Base-by-base conservation (phyloP, 1,140 invertebrate species). In the Tetragnatha versicolor region DNA sequence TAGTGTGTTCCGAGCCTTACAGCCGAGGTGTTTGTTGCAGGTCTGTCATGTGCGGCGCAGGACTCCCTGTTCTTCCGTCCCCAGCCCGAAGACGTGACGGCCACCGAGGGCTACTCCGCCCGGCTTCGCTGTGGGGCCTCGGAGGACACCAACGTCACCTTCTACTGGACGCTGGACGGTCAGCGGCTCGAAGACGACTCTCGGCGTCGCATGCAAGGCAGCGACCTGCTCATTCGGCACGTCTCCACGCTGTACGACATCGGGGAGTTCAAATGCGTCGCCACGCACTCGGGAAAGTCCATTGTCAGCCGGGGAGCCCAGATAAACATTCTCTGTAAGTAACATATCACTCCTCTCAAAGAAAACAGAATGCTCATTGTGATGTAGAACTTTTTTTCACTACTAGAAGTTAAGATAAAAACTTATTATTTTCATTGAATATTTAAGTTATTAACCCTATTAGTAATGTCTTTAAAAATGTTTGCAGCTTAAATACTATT, bases 301-400 rank as follows among this genome's bases (percentile, higher is more conserved):
- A 86, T 90, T 58, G 88, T 89, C 79, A 90, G 89, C 80, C 87
- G 87, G 17, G 87, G 89, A 0, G 89, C 89, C 2, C 86, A 86
- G 45, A 86, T 91, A 73, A 88, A 90, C 84, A 88, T 91, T 22
- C 86, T 89, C 83, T 91, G 91, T 91, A 84, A 91, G 90, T 90
- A 17, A 14, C 10, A n/a, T 53, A n/a, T 53, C 51, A 12, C 6
- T 10, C 6, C 51, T 53, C 51, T 20, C 7, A 7, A n/a, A n/a
- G n/a, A n/a, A n/a, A n/a, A n/a, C n/a, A n/a, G n/a, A n/a, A n/a
- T n/a, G n/a, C n/a, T n/a, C n/a, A n/a, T n/a, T n/a, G n/a, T n/a
- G n/a, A n/a, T n/a, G n/a, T n/a, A n/a, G n/a, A n/a, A n/a, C n/a
- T n/a, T n/a, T n/a, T n/a, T n/a, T n/a, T n/a, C n/a, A n/a, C n/a